phyloP scores from a whole-genome alignment of 1,140 invertebrate genomes.

The Fopius arisanus region DNA sequence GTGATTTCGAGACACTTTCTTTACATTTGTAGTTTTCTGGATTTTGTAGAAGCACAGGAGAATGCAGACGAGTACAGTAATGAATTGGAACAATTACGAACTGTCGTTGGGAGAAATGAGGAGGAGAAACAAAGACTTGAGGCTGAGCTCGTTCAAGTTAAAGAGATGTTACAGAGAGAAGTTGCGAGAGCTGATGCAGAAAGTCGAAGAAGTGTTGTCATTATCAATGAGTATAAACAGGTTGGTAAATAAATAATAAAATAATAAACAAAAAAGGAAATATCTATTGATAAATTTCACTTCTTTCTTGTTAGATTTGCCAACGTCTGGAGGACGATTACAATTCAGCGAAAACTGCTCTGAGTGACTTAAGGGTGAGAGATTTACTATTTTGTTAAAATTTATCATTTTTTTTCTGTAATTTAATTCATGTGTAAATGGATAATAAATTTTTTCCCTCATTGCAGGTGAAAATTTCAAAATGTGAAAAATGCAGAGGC shows the following conservation, averaged over 20 bases:
- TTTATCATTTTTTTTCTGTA: slow-evolving; percentile 4
- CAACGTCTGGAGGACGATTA: slow-evolving; percentile 88
- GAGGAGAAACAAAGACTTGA: slow-evolving; percentile 85
- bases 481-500: slow-evolving; percentile 66
- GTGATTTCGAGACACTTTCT: neutral
- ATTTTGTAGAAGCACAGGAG: slow-evolving; percentile 74
- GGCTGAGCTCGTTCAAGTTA: slow-evolving; percentile 80
- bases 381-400: slow-evolving; percentile 15
- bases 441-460: neutral
- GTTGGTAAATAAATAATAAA: too few species aligned
- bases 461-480: slow-evolving; percentile 65
- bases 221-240: slow-evolving; percentile 92
- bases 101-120: slow-evolving; percentile 76
- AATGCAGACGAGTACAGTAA: slow-evolving; percentile 80
- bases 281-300: neutral
- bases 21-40: slow-evolving; percentile 34
- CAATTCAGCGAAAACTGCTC: slow-evolving; percentile 68
- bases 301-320: slow-evolving; percentile 76
- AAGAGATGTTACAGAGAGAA: slow-evolving; percentile 85
- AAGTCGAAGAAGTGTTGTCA: slow-evolving; percentile 74
- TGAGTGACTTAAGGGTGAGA: slow-evolving; percentile 70
- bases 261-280: neutral
- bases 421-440: too few species aligned
- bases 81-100: slow-evolving; percentile 80
- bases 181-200: slow-evolving; percentile 79